A percentile compares a stretch with the other conserved stretches of the same genome.
phyloP scores from a whole-genome alignment of 2,888 invertebrate genomes.

The Dryocosmus kuriphilus region DNA sequence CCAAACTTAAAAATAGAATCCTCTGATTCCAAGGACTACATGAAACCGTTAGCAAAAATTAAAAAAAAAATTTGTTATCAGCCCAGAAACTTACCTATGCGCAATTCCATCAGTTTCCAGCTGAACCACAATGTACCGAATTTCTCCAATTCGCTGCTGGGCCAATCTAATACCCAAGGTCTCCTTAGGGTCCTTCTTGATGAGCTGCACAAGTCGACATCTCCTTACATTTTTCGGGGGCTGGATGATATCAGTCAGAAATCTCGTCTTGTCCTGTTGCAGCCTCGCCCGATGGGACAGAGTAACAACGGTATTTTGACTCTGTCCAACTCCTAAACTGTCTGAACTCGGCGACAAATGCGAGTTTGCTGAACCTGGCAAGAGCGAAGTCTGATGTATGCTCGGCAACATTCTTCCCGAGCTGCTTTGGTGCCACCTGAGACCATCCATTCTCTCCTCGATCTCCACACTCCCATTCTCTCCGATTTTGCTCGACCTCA shows the following conservation, averaged over 20 bases:
- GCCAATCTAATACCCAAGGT: conserved; percentile 86
- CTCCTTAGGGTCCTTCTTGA: conserved; percentile 83
- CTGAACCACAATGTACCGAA: conserved; percentile 76
- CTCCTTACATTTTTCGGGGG: conserved; percentile 76
- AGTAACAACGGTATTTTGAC: conserved; percentile 43
- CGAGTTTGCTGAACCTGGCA: conserved; percentile 38
- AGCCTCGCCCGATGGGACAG: conserved; percentile 69
- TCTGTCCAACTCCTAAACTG: background rate
- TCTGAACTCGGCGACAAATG: conserved; percentile 43
- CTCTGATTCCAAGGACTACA: too few relatives aligned
- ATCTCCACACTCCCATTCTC: conserved; percentile 46
- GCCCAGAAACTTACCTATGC: conserved; percentile 74
- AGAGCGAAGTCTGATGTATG: conserved; percentile 66
- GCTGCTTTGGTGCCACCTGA: conserved; percentile 73
- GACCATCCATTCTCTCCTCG: conserved; percentile 66
- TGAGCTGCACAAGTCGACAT: conserved; percentile 83
- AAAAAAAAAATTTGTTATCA: too few relatives aligned
- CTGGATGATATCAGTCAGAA: conserved; percentile 73
- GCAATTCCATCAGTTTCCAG: conserved; percentile 79
- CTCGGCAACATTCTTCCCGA: conserved; percentile 73
- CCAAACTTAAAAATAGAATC: too few relatives aligned
- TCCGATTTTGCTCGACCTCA: conserved; percentile 50
- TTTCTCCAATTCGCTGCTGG: conserved; percentile 79
- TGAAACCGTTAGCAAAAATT: too few relatives aligned
- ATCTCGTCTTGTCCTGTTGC: conserved; percentile 74